Evolutionary conservation across 2,888 invertebrate genomes (phyloP).

Genomic region (Polyploca ridens): DNA sequence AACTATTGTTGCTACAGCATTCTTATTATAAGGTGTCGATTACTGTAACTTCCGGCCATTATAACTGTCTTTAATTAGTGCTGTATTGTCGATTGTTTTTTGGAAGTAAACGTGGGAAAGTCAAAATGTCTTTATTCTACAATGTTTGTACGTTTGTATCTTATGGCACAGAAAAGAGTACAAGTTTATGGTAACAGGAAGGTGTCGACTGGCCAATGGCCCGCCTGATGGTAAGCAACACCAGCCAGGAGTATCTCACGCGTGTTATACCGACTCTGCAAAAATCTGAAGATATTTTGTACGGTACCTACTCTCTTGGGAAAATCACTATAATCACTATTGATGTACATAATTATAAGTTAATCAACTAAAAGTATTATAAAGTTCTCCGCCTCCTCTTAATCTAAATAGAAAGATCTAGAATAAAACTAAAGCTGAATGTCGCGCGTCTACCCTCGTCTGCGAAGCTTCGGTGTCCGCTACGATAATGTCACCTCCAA

Average conservation of each 20-base stretch:
- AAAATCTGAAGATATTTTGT: too few relatives aligned
- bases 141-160: not conserved
- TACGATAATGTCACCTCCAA: constrained; percentile 39
- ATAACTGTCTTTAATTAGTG: constrained; percentile 17
- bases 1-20: not conserved
- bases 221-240: too few relatives aligned
- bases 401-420: constrained; percentile 7
- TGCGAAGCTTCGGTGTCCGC: constrained; percentile 18
- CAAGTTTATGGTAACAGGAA: not conserved
- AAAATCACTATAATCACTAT: too few relatives aligned
- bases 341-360: too few relatives aligned
- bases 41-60: constrained; percentile 22
- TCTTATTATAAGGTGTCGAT: constrained; percentile 15
- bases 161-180: not conserved
- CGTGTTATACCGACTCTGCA: too few relatives aligned
- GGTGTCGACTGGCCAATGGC: not conserved
- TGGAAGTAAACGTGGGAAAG: constrained; percentile 15
- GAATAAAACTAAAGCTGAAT: constrained; percentile 36
- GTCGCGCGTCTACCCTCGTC: constrained; percentile 36
- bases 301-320: too few relatives aligned
- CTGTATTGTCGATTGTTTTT: constrained; percentile 11
- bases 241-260: too few relatives aligned
- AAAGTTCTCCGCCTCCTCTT: not conserved
- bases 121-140: constrained; percentile 6
- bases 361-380: too few relatives aligned